A percentile compares a stretch with the other conserved stretches of the same genome.
Evolutionary conservation across 2,113 vertebrate genomes (phyloP).

Genomic region (Rhynchopsitta pachyrhyncha): DNA sequence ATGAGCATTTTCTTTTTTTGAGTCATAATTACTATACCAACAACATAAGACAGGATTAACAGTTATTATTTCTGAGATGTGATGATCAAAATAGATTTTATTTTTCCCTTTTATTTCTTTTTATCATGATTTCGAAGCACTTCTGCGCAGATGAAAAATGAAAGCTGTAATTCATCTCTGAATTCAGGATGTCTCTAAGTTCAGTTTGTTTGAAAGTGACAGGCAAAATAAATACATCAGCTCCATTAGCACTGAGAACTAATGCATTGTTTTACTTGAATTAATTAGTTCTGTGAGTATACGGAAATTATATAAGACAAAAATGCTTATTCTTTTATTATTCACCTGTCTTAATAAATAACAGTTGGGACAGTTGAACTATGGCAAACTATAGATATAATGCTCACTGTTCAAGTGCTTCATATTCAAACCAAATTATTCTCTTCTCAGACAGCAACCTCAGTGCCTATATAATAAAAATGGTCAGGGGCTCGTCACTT

Average conservation of each 20-base stretch:
- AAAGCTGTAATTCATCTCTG: not conserved
- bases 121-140: not conserved
- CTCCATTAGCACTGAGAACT: not conserved
- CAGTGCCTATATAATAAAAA: not conserved
- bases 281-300: not conserved
- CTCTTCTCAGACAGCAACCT: not conserved
- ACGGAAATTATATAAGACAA: not conserved
- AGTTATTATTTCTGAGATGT: not conserved
- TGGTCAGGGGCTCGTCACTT: not conserved
- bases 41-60: not conserved
- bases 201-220: not conserved
- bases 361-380: not conserved
- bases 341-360: not conserved
- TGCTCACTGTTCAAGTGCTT: not conserved
- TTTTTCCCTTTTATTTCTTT: not conserved
- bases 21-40: not conserved
- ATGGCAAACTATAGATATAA: not conserved
- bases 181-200: not conserved
- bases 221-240: not conserved
- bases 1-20: not conserved
- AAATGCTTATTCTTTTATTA: not conserved
- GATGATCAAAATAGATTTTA: not conserved
- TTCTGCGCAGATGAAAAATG: not conserved
- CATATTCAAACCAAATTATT: not conserved
- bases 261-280: not conserved